These are phyloP conservation scores for Aleiodes leptofemur DNA, from an alignment of 2,888 invertebrate genomes.

Conservation along the genomic window DNA sequence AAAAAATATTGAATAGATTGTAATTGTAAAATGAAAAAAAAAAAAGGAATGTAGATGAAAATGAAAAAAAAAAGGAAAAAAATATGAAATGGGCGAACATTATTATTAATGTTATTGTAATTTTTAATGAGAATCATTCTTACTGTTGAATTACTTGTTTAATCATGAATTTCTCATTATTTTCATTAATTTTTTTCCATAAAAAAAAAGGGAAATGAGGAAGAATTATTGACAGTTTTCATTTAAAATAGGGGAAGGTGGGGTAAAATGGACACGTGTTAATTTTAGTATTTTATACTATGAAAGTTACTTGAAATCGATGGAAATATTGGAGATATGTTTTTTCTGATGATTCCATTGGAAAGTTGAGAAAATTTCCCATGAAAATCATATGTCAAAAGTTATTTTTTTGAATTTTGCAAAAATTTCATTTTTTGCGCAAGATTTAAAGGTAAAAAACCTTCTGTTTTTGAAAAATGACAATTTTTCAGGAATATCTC, in stretches of 20 bases:
- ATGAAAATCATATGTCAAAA: too few species aligned
- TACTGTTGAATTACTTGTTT: constrained; percentile 64
- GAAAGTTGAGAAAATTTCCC: too few species aligned
- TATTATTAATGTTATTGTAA: constrained; percentile 63
- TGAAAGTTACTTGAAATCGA: too few species aligned
- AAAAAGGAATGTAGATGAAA: constrained; percentile 32
- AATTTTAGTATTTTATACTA: too few species aligned
- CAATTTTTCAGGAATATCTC: too few species aligned
- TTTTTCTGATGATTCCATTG: too few species aligned
- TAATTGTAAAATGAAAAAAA: constrained; percentile 30
- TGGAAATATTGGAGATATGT: too few species aligned
- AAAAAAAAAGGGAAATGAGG: constrained; percentile 6
- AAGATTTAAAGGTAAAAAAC: too few species aligned
- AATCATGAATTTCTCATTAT: constrained; percentile 49
- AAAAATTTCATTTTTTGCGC: too few species aligned
- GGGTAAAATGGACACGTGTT: too few species aligned
- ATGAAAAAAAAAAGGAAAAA: constrained; percentile 23
- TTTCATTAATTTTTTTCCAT: neutral
- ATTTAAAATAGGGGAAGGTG: constrained; percentile 24
- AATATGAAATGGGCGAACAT: constrained; percentile 22
- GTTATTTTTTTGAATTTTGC: too few species aligned
- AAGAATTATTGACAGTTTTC: constrained; percentile 41
- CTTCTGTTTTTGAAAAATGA: too few species aligned
- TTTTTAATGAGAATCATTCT: constrained; percentile 64
- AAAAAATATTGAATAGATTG: constrained; percentile 34